A percentile compares a stretch with the other conserved stretches of the same genome.
Conservation (phyloP, 92 coral and sea anemone species). For the Porites cylindrica region DNA sequence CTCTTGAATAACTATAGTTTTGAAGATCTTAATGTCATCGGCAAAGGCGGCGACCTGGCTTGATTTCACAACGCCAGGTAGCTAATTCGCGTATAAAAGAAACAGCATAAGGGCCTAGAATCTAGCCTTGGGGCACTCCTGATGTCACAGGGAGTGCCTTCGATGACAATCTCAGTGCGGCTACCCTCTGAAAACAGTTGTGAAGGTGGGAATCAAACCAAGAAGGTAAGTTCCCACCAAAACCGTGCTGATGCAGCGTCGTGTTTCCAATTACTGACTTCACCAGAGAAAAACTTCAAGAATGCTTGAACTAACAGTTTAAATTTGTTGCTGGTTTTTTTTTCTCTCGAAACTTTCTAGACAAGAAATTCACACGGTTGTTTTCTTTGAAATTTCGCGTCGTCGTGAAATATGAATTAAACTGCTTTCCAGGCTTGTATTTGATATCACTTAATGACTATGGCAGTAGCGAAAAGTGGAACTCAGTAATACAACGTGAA, state of each 20-base stretch:
- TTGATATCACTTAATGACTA: no score
- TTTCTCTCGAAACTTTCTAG: no score
- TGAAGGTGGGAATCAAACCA: constrained; percentile 65
- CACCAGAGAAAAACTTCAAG: constrained; percentile 42
- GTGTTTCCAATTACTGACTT: constrained; percentile 44
- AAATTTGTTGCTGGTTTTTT: no score
- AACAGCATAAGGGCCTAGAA: constrained; percentile 58
- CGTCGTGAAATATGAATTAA: no score
- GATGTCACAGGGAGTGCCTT: constrained; percentile 58
- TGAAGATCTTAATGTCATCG: constrained; percentile 57
- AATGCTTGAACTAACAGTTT: no score
- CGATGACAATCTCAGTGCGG: constrained; percentile 58
- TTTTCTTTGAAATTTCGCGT: no score
- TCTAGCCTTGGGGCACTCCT: constrained; percentile 75
- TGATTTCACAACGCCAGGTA: constrained; percentile 44
- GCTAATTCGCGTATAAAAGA: constrained; percentile 51
- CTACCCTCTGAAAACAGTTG: background rate
- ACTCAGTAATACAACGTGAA: no score
- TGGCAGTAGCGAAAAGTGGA: no score
- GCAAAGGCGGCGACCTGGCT: constrained; percentile 54
- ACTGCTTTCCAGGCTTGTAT: no score
- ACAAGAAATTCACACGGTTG: no score
- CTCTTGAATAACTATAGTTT: background rate
- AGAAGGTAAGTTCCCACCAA: constrained; percentile 45
- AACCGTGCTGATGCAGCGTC: constrained; percentile 40